Conservation (phyloP, 2,797 vertebrate genomes). For the Sebastiscus tertius region DNA sequence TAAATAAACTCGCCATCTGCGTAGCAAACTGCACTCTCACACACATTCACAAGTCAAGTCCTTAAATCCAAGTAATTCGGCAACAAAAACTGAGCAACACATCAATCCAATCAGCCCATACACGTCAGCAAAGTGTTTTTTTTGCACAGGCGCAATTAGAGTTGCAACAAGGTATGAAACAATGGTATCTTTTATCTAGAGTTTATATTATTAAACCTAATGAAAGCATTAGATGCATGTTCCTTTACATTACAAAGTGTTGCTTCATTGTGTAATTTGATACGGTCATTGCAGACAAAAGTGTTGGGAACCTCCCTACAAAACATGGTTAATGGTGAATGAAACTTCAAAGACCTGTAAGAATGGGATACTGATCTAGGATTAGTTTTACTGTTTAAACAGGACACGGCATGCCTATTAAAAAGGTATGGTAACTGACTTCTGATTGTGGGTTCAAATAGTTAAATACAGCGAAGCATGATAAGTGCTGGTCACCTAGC, state of each 20-base stretch:
- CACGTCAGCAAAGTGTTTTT: conserved; percentile 48
- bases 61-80: conserved; percentile 12
- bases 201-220: conserved; percentile 1
- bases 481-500: neutral
- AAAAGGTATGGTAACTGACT: neutral
- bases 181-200: neutral
- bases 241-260: conserved; percentile 8
- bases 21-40: neutral
- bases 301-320: conserved; percentile 8
- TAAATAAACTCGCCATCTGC: neutral
- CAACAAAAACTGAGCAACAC: neutral
- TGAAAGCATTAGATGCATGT: neutral
- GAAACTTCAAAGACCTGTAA: neutral
- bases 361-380: neutral
- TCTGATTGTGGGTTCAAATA: neutral
- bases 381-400: conserved; percentile 2
- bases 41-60: conserved; percentile 42
- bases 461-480: neutral
- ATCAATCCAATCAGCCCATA: neutral
- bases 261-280: conserved; percentile 37
- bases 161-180: neutral
- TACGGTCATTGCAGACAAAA: conserved; percentile 2
- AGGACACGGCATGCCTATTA: neutral
- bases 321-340: conserved; percentile 1
- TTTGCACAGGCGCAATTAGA: conserved; percentile 67